A percentile compares a stretch with the other conserved stretches of the same genome.
Conservation (phyloP, 2,888 invertebrate species). For the Serrognathus titanus region DNA sequence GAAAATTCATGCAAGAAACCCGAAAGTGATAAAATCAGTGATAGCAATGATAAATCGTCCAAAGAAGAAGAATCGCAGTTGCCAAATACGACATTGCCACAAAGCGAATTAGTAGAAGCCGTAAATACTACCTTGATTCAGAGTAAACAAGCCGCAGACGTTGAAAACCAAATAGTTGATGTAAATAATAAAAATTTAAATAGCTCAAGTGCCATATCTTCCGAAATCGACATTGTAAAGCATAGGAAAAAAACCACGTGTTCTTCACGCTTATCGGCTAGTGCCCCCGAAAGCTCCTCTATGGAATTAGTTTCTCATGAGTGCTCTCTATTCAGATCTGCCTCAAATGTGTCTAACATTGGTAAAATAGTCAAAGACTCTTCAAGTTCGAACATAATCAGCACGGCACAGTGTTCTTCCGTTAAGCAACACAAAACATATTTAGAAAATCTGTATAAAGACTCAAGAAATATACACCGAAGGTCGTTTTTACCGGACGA, state of each 20-base stretch:
- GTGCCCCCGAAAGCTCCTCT: constrained; percentile 60
- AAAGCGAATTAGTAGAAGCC: constrained; percentile 25
- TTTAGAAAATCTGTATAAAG: constrained; percentile 50
- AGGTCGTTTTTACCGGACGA: constrained; percentile 40
- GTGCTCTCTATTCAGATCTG: constrained; percentile 41
- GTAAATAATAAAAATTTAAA: constrained; percentile 49
- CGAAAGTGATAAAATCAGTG: constrained; percentile 12
- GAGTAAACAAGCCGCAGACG: constrained; percentile 24
- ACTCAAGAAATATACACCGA: constrained; percentile 32
- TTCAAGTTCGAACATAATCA: constrained; percentile 47
- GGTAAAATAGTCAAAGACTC: constrained; percentile 39
- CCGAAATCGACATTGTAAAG: constrained; percentile 53
- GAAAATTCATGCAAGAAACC: constrained; percentile 48
- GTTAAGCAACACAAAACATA: constrained; percentile 55
- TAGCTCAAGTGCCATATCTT: constrained; percentile 63
- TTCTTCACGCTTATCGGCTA: constrained; percentile 56
- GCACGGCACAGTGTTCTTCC: constrained; percentile 52
- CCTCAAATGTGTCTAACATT: constrained; percentile 40
- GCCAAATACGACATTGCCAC: constrained; percentile 21
- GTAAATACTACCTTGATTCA: constrained; percentile 32
- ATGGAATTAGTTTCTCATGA: constrained; percentile 40
- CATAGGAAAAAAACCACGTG: constrained; percentile 24
- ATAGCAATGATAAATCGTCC: constrained; percentile 2
- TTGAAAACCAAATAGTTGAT: neutral
- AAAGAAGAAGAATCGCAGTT: neutral